Evolutionary conservation across 2,113 vertebrate genomes (phyloP).

Genomic region (Erythrocebus patas): DNA sequence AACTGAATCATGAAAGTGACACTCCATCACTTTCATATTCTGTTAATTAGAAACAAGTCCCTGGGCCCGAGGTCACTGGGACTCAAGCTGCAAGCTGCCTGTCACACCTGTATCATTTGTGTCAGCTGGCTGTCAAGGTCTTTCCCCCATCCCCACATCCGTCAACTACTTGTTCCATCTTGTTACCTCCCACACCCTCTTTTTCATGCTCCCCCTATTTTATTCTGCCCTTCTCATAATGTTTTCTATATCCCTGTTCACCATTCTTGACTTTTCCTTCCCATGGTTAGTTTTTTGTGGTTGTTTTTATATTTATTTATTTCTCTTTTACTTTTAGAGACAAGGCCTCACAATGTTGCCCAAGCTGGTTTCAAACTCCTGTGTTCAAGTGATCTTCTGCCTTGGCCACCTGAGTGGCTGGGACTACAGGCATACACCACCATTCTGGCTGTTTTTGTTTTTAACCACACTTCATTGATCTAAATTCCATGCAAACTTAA

Average conservation of each 20-base stretch:
- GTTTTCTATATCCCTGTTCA: background rate
- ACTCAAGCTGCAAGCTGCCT: background rate
- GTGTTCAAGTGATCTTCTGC: background rate
- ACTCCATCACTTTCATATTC: background rate
- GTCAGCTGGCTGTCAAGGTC: accelerated
- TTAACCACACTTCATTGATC: background rate
- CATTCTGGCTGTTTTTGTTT: background rate
- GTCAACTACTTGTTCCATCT: background rate
- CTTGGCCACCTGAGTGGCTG: background rate
- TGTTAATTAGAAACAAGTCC: background rate
- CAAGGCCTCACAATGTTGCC: background rate
- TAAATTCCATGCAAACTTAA: background rate
- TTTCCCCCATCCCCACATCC: background rate
- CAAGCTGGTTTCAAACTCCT: background rate
- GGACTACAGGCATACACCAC: background rate
- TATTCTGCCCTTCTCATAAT: background rate
- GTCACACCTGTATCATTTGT: background rate
- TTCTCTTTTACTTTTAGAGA: background rate
- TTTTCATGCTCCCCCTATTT: background rate
- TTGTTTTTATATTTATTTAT: background rate
- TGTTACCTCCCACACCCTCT: accelerated
- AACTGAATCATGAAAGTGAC: background rate
- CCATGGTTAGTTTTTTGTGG: background rate
- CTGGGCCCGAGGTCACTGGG: background rate
- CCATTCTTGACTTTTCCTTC: background rate